Base-by-base conservation (phyloP, 2,888 invertebrate species). In the Operophtera brumata region DNA sequence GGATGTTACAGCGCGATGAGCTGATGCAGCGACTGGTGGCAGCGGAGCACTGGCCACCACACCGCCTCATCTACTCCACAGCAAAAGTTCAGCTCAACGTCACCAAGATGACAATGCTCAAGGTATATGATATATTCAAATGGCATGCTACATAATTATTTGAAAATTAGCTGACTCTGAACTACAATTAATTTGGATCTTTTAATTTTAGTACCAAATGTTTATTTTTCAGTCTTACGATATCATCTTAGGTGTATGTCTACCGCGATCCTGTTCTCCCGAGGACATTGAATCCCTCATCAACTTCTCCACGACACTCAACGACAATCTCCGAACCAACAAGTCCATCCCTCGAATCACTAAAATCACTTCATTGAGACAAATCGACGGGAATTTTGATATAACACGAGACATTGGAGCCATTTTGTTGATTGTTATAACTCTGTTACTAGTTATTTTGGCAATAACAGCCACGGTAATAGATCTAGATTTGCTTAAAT, bases 221-320 rank as follows among this genome's bases (percentile, higher is more conserved):
- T 43, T 37, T 13, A 40, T 11, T 46, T 84, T 82, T 44, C 80
- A 91, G 91, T 75, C 77, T 0, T 81, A 83, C 57, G 75, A 79
- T 20, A 68, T 91, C 39, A 71, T 73, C 0, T 57, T 91, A 34
- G 91, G 91, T 0, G 66, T 91, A 3, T 92, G 92, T 51, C 64
- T 92, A 14, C 92, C 92, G 1, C 71, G 78, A 0, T 80, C 86
- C 28, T 92, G 92, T 64, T 64, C 70, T 0, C 59, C 75, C 0
- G 71, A 81, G 0, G 91, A 92, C 63, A 74, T 91, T 0, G 71
- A 79, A 13, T 80, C 85, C 1, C 73, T 92, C 30, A 67, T 92
- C n/a, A 81, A 84, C 55, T 91, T 91, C 66, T 87, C 89, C 11
- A 79, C 85, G 13, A 86, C 85, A 76, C 77, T 89, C 36, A 86